Percentiles rank a stretch among this genome's conserved stretches.
These are phyloP conservation scores for Ormyrus pomaceus DNA, from an alignment of 2,888 invertebrate species.

Conservation along the genomic window DNA sequence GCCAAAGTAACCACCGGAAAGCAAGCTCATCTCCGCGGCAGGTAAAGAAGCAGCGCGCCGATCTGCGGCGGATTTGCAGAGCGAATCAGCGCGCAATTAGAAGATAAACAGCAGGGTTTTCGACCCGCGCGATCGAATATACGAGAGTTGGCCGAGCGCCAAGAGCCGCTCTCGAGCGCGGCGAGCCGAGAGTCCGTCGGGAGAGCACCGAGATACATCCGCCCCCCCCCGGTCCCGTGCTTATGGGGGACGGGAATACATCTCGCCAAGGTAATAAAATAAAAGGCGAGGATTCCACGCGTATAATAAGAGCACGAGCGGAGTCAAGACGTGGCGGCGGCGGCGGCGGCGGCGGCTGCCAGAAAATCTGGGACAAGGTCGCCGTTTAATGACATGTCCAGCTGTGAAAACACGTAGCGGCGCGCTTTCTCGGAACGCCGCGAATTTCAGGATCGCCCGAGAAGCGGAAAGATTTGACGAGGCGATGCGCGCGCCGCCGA, in stretches of 20 bases:
- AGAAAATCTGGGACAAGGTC: constrained; percentile 50
- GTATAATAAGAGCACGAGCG: neutral
- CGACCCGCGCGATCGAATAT: constrained; percentile 3
- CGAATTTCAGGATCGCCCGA: neutral
- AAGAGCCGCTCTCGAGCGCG: neutral
- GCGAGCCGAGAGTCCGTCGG: no score
- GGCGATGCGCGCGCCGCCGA: neutral
- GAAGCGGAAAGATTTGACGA: neutral
- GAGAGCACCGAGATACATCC: no score
- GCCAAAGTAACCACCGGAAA: no score
- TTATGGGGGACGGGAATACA: no score
- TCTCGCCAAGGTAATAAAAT: no score
- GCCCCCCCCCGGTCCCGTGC: no score
- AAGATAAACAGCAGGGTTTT: constrained; percentile 40
- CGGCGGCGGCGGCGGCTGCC: neutral
- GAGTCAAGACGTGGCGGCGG: neutral
- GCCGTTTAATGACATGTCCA: constrained; percentile 37
- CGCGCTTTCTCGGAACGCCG: neutral
- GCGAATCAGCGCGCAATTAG: constrained; percentile 6
- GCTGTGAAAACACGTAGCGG: constrained; percentile 33
- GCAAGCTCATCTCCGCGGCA: no score
- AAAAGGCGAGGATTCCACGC: neutral
- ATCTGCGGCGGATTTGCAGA: no score
- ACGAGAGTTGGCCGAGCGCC: constrained; percentile 25
- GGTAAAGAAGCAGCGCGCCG: no score